Evolutionary conservation across 2,797 vertebrate species (phyloP).

Genomic region (Gallinago stenura): DNA sequence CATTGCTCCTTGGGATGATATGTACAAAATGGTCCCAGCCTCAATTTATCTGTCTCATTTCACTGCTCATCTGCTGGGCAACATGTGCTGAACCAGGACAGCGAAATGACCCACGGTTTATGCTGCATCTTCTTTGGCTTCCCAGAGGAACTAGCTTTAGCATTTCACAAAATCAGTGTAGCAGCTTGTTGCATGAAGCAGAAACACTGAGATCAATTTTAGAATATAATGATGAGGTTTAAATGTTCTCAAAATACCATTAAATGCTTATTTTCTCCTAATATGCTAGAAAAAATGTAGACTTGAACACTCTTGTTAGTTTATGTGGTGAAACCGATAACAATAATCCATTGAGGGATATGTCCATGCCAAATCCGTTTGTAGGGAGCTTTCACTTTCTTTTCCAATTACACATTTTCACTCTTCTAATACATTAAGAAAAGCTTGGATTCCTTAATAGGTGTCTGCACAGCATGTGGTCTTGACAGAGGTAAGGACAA

Average conservation of each 20-base stretch:
- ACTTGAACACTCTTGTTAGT: not conserved
- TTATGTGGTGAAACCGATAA: constrained; percentile 26
- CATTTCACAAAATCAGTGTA: not conserved
- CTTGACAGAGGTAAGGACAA: constrained; percentile 73
- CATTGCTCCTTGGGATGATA: not conserved
- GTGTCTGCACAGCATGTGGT: constrained; percentile 81
- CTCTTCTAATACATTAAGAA: constrained; percentile 80
- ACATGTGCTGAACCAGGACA: not conserved
- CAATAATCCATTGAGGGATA: constrained; percentile 16
- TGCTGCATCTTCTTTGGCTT: not conserved
- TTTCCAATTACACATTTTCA: constrained; percentile 89
- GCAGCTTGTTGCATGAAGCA: not conserved
- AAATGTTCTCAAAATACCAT: not conserved
- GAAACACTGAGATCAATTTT: not conserved
- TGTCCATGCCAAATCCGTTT: constrained; percentile 49
- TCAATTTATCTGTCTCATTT: not conserved
- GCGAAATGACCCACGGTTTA: not conserved
- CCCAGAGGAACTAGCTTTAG: not conserved
- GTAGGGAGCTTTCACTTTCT: constrained; percentile 79
- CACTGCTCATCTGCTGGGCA: not conserved
- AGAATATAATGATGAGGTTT: not conserved
- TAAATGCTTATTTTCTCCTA: constrained; percentile 21
- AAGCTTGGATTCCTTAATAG: constrained; percentile 86
- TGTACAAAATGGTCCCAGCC: not conserved
- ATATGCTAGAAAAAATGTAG: not conserved